Percentiles rank a stretch among this genome's conserved stretches.
Conservation (phyloP, 2,797 vertebrate genomes). For the Mastacembelus armatus region DNA sequence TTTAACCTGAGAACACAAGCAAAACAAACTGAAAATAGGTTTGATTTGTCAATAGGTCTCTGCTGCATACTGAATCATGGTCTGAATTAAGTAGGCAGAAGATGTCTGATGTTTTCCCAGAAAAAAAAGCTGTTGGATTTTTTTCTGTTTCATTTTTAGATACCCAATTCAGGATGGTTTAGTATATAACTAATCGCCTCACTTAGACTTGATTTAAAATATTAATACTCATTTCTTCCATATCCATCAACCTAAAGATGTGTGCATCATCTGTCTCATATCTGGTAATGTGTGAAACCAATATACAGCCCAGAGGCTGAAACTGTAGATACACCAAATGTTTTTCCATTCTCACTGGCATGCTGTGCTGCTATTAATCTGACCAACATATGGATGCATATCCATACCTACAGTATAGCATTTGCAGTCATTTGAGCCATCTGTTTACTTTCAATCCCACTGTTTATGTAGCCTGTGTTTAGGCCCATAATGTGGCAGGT, state of each 20-base stretch:
- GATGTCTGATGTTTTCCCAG: constrained; percentile 47
- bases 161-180: constrained; percentile 31
- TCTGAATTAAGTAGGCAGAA: constrained; percentile 47
- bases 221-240: constrained; percentile 4
- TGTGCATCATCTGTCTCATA: background rate
- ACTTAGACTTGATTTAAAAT: constrained; percentile 37
- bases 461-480: constrained; percentile 67
- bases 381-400: constrained; percentile 25
- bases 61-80: constrained; percentile 37
- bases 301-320: constrained; percentile 22
- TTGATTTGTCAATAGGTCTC: constrained; percentile 34
- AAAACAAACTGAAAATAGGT: constrained; percentile 47
- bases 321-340: constrained; percentile 3
- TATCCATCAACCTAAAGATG: background rate
- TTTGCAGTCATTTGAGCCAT: constrained; percentile 41
- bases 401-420: constrained; percentile 31
- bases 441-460: constrained; percentile 59
- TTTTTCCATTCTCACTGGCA: constrained; percentile 22
- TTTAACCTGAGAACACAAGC: constrained; percentile 50
- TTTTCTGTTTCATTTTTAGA: constrained; percentile 18
- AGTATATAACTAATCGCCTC: constrained; percentile 30
- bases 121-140: constrained; percentile 16
- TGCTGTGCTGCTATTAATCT: constrained; percentile 40
- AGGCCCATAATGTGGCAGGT: constrained; percentile 61
- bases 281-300: constrained; percentile 30